Evolutionary conservation across 2,888 invertebrate species (phyloP), one percentile per base, ranked within the genome.

Genomic region (Athetis lepigone): DNA sequence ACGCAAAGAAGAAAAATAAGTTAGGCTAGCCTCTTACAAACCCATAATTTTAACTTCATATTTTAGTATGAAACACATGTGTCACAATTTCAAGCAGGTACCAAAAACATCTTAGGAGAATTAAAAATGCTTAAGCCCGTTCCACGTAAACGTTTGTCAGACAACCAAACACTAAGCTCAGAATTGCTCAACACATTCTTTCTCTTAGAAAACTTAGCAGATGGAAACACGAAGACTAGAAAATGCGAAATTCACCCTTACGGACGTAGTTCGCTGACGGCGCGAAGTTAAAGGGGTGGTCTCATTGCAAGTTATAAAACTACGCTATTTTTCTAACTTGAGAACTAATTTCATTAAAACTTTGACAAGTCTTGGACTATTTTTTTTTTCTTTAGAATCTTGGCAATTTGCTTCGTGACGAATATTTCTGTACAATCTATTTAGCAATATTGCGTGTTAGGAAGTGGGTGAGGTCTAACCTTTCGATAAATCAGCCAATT

Each of bases 271-370:
- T 72, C 55, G 59, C 67, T 63, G 76, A 51, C 59, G 67, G 39
- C 59, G 51, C 57, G 40, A 65, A 57, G 63, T 51, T 66, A 57
- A 71, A 63, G 63, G n/a, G 56, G 56, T 71, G 66, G 23, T 60
- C 63, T 61, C 72, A 68, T 63, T 67, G 67, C 60, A 72, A 70
- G 64, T 72, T 76, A 63, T 72, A 72, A 67, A 72, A 75, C 60
- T 72, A 60, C 58, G 45, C 63, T 67, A 58, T 77, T 67, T 72
- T 72, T 78, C 61, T 70, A 62, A 58, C 66, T 70, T 60, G 43
- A 59, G 46, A 79, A 79, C 76, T 69, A 78, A 75, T 77, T 78
- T 79, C 71, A 77, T 77, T 77, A 71, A 67, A 71, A 74, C 59
- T 75, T 72, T 45, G n/a, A 39, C 43, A 37, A 56, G 52, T 7